Percentiles rank a stretch among this genome's conserved stretches.
Evolutionary conservation across 2,888 invertebrate genomes (phyloP).

Genomic region (Panopea generosa): DNA sequence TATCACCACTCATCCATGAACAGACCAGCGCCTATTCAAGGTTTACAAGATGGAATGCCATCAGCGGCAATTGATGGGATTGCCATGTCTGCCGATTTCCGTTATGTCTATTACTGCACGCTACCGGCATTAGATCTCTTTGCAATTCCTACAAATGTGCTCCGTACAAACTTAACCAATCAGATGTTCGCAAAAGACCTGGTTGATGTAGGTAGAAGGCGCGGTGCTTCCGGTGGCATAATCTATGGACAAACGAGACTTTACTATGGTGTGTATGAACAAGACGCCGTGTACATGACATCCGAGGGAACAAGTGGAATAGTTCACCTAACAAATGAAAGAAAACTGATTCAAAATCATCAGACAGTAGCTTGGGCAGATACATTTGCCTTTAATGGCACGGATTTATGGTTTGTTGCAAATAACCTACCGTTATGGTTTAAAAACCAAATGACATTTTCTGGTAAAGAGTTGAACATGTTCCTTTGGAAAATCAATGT

Average conservation of each 20-base stretch:
- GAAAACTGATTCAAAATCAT: slow-evolving; percentile 21
- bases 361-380: slow-evolving; percentile 49
- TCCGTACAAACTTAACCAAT: slow-evolving; percentile 12
- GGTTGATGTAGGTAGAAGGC: slow-evolving; percentile 38
- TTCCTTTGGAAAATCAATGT: slow-evolving; percentile 55
- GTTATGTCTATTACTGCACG: slow-evolving; percentile 47
- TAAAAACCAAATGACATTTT: slow-evolving; percentile 36
- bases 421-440: slow-evolving; percentile 44
- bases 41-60: slow-evolving; percentile 8
- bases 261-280: slow-evolving; percentile 47
- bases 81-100: slow-evolving; percentile 52
- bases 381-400: slow-evolving; percentile 55
- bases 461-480: slow-evolving; percentile 34
- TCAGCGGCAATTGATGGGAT: slow-evolving; percentile 56
- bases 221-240: slow-evolving; percentile 57
- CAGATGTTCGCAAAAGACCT: slow-evolving; percentile 30
- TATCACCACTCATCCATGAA: slow-evolving; percentile 46
- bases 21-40: slow-evolving; percentile 9
- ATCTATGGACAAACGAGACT: slow-evolving; percentile 32
- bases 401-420: slow-evolving; percentile 60
- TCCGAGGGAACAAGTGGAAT: not conserved
- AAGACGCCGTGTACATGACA: slow-evolving; percentile 44
- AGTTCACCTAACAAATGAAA: slow-evolving; percentile 11
- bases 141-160: slow-evolving; percentile 43
- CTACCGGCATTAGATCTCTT: slow-evolving; percentile 41